These are phyloP conservation scores for Gymnodraco acuticeps DNA, from an alignment of 2,797 vertebrate genomes.

Conservation along the genomic window DNA sequence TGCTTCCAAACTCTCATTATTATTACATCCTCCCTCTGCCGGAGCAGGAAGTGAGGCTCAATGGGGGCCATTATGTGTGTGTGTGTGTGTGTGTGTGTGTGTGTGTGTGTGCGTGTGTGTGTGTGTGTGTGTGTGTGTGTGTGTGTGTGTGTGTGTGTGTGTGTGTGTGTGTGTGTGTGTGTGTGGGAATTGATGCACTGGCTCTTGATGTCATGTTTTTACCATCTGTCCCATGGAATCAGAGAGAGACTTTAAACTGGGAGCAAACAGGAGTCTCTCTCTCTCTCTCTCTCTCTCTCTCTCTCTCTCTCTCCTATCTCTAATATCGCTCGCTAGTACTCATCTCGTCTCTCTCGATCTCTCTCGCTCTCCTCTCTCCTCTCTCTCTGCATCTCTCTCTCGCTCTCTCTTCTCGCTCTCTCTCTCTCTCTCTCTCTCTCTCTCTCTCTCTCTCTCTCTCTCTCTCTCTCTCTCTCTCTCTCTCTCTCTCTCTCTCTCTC, in stretches of 20 bases:
- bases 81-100: no score
- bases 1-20: slow-evolving; percentile 23
- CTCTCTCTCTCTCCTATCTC: slow-evolving; percentile 30
- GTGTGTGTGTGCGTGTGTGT: no score
- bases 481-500: slow-evolving; percentile 55
- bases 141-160: background rate
- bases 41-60: slow-evolving; percentile 49
- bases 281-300: slow-evolving; percentile 45
- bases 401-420: slow-evolving; percentile 38
- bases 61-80: slow-evolving; percentile 39
- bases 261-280: slow-evolving; percentile 61
- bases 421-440: slow-evolving; percentile 16
- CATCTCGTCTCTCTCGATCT: slow-evolving; percentile 17
- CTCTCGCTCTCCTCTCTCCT: slow-evolving; percentile 51
- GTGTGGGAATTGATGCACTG: slow-evolving; percentile 47
- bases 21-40: background rate
- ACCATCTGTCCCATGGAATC: slow-evolving; percentile 82
- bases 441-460: slow-evolving; percentile 43
- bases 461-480: background rate
- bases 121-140: slow-evolving; percentile 4
- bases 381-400: slow-evolving; percentile 30
- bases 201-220: slow-evolving; percentile 72
- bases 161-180: slow-evolving; percentile 4
- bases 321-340: no score
- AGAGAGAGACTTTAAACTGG: slow-evolving; percentile 70